phyloP scores from a whole-genome alignment of 1,140 invertebrate species.

The Sycobia sp. region DNA sequence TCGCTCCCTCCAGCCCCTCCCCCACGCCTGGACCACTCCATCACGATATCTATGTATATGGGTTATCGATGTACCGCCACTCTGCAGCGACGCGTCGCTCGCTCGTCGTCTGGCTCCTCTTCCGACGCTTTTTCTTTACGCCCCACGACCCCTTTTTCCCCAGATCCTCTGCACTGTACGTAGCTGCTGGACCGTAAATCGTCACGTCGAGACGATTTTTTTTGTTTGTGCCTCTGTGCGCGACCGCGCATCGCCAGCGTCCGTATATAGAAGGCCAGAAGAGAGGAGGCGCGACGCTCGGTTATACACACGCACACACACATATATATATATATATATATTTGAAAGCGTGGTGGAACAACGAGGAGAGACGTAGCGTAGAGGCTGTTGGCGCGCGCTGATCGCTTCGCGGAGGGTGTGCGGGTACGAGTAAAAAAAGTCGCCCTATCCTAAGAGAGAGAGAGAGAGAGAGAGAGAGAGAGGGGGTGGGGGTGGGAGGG shows the following conservation, averaged over 20 bases:
- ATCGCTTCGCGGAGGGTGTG: background rate
- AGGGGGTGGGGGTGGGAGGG: no score
- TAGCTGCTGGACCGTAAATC: conserved; percentile 19
- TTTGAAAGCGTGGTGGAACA: background rate
- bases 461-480: no score
- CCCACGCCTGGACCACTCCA: no score
- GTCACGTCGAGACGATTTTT: conserved; percentile 15
- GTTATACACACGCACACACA: no score
- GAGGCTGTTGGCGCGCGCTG: no score
- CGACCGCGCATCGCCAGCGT: no score
- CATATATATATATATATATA: no score
- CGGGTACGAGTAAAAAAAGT: conserved; percentile 1
- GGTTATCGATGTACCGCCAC: conserved; percentile 19
- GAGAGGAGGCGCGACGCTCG: background rate
- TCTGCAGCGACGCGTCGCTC: no score
- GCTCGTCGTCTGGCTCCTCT: background rate
- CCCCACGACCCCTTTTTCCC: background rate
- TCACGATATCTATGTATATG: no score
- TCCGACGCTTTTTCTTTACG: background rate
- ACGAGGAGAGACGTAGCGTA: conserved; percentile 37
- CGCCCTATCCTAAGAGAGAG: no score
- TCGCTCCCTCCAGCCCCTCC: no score
- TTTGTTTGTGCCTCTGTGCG: background rate
- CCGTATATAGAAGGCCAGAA: no score
- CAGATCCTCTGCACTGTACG: conserved; percentile 13